Base-by-base conservation (phyloP, 2,113 vertebrate genomes). In the Boulengeromyrus knoepffleri region DNA sequence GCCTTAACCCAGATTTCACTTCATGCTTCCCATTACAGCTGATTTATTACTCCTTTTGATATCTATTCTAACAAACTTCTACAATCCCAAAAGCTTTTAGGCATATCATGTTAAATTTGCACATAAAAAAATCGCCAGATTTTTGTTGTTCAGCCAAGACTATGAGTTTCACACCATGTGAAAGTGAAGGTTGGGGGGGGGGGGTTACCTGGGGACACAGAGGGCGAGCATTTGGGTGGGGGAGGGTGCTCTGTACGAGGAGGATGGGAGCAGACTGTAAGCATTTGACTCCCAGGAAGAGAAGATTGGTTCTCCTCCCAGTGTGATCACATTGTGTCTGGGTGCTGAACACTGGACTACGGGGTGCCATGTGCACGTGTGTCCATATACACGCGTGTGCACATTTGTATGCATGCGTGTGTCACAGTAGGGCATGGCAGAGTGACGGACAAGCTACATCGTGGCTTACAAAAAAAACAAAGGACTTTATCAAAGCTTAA, bases 21-120 rank as follows among this genome's bases (percentile, higher is more conserved):
- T 66, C 56, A 45, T 88, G 56, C 56, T 88, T 39, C 39, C 56
- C 39, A 62, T 88, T 88, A 42, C 21, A 45, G 21, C 21, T 66
- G 52, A 88, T 88, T 88, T 66, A 88, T 88, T 66, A 12, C 87
- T 24, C 49, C 74, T 80, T 85, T 85, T 85, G 45, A 45, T 47
- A 58, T 66, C 87, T 88, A 42, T 62, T 45, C 42, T 58, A 42
- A 66, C 87, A 66, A 58, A 42, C 19, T 13, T 62, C 46, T 52
- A 53, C 56, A 45, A 46, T 39, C 31, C 17, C 36, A 88, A 62
- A 58, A 17, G 17, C 87, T 62, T 62, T n/a, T n/a, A 87, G 53
- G 56, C 52, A n/a, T 62, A 56, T 88, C 36, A 88, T 19, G 42
- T 88, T 31, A 47, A 24, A 45, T 88, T 66, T 66, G 56, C 58